phyloP scores from a whole-genome alignment of 2,888 invertebrate genomes.

The Mamestra brassicae region DNA sequence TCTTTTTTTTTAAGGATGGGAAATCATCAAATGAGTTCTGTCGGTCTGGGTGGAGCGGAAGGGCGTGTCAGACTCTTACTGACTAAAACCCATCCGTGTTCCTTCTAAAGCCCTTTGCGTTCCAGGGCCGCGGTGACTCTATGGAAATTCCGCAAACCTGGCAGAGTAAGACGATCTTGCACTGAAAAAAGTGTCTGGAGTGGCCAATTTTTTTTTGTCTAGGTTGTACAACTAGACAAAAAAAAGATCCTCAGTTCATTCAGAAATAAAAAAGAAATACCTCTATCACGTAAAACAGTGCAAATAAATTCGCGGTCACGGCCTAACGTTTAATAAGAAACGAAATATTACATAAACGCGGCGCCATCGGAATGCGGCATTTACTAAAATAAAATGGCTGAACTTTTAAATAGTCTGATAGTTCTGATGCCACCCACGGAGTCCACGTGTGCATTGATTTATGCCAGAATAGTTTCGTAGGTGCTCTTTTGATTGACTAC shows the following conservation, averaged over 20 bases:
- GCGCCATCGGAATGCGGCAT: constrained; percentile 67
- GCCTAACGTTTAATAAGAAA: constrained; percentile 53
- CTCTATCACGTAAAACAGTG: background rate
- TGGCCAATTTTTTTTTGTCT: too few species aligned
- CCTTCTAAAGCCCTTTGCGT: too few species aligned
- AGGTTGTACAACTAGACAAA: background rate
- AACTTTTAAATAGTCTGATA: constrained; percentile 61
- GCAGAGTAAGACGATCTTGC: background rate
- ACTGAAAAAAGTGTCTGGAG: background rate
- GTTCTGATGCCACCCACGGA: constrained; percentile 29
- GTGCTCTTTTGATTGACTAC: background rate
- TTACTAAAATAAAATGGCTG: constrained; percentile 68
- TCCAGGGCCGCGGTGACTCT: too few species aligned
- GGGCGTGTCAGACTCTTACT: too few species aligned
- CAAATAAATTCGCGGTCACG: constrained; percentile 59
- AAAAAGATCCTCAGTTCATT: constrained; percentile 4
- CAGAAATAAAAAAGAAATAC: background rate
- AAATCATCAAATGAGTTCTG: too few species aligned
- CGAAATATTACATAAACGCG: constrained; percentile 60
- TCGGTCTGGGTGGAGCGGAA: too few species aligned
- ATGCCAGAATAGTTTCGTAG: constrained; percentile 12
- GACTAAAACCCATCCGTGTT: too few species aligned
- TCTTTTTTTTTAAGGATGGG: too few species aligned
- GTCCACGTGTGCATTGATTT: constrained; percentile 29
- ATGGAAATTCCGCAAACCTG: too few species aligned